Evolutionary conservation across 1,140 invertebrate genomes (phyloP).

Genomic region (Thaumatotibia leucotreta): DNA sequence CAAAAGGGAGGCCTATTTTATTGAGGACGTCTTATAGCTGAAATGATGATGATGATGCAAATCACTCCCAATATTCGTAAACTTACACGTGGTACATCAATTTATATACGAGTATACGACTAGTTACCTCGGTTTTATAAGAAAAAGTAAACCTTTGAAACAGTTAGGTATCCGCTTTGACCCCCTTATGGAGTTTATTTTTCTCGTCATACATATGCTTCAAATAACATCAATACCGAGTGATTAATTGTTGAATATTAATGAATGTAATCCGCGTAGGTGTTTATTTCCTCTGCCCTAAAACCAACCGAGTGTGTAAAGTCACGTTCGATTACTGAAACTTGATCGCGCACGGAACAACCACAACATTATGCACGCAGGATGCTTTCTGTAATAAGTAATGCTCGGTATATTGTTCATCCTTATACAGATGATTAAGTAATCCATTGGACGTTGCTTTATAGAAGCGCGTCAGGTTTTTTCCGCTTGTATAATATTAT

Average conservation of each 20-base stretch:
- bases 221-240: neutral
- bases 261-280: neutral
- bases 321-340: neutral
- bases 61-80: too few relatives aligned
- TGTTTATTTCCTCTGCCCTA: neutral
- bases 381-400: neutral
- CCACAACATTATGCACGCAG: neutral
- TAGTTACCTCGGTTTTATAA: too few relatives aligned
- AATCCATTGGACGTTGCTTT: neutral
- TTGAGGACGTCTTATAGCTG: too few relatives aligned
- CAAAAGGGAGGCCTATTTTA: too few relatives aligned
- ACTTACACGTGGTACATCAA: too few relatives aligned
- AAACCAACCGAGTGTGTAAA: neutral
- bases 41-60: too few relatives aligned
- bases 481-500: too few relatives aligned
- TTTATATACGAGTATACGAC: too few relatives aligned
- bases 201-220: neutral
- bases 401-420: neutral
- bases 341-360: neutral
- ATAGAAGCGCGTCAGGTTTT: neutral
- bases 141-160: too few relatives aligned
- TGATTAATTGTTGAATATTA: neutral
- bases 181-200: too few relatives aligned
- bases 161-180: too few relatives aligned
- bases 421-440: neutral